Percentiles rank a stretch among this genome's conserved stretches.
Conservation (phyloP, 2,113 vertebrate species). For the Elgaria multicarinata region DNA sequence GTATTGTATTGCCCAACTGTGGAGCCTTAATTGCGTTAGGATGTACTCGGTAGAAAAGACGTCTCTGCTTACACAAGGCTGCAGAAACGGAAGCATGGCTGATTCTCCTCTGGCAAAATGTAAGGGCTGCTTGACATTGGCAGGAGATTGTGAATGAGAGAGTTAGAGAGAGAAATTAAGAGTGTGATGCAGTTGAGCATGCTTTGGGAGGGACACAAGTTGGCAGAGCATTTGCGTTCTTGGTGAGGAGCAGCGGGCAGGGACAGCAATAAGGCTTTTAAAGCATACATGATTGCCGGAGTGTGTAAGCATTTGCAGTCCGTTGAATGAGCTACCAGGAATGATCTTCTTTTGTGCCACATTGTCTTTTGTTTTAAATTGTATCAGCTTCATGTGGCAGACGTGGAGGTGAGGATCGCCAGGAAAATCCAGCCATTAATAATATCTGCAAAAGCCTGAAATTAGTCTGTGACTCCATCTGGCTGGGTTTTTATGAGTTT, state of each 20-base stretch:
- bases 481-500: neutral
- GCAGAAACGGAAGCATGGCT: too few relatives aligned
- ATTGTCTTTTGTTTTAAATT: neutral
- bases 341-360: neutral
- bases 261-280: neutral
- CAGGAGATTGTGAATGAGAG: too few relatives aligned
- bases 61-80: too few relatives aligned
- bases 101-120: too few relatives aligned
- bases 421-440: neutral
- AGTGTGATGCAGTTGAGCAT: neutral
- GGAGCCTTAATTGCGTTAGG: neutral
- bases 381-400: neutral
- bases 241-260: too few relatives aligned
- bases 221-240: neutral
- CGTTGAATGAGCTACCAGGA: neutral
- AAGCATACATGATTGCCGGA: too few relatives aligned
- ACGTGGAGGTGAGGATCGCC: neutral
- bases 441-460: neutral
- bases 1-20: neutral
- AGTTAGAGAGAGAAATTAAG: too few relatives aligned
- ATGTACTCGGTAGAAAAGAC: too few relatives aligned
- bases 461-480: neutral
- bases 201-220: neutral
- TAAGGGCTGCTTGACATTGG: neutral
- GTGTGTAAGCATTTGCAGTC: neutral